Base-by-base conservation (phyloP, 2,113 vertebrate species). In the Boleophthalmus pectinirostris region DNA sequence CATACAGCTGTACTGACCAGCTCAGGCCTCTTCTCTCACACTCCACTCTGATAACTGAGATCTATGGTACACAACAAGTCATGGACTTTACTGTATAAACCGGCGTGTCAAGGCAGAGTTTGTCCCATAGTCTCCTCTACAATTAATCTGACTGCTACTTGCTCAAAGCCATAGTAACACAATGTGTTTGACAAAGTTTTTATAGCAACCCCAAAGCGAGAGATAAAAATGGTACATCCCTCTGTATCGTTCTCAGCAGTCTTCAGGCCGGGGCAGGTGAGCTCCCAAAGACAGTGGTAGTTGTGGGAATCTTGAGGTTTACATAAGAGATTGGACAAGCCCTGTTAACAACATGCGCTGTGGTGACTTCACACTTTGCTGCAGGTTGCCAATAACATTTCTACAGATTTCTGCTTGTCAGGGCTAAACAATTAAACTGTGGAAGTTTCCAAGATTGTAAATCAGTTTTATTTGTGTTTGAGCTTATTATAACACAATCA, bases 1-100 rank as follows among this genome's bases (percentile, higher is more conserved):
- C 8, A 35, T 75, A 72, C 86, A 90, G 88, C 87, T 91, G 85
- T 72, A 61, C 63, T 69, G 72, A 76, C 69, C 75, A 46, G 56
- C 69, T 20, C 64, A 75, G 70, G 35, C 33, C 33, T 66, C 47
- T 33, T 15, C 58, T 33, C 23, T 51, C 13, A 24, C 47, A 53
- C 66, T 72, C 63, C 69, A 46, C 29, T 45, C 49, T 25, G 0
- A 60, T 4, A 66, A 5, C 66, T 46, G 25, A 54, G 56, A 72
- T 64, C 14, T 2, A 20, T 63, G 57, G 77, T 21, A 68, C 69
- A 65, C 71, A 81, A 73, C 66, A 49, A 15, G 9, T 11, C 72
- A 47, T 69, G 38, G 33, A 46, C 29, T 57, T 69, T 12, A n/a
- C 63, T 57, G 66, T 77, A 47, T 61, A 60, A 56, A 33, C 58